Evolutionary conservation across 2,797 vertebrate species (phyloP).

Genomic region (Danio albolineatus): DNA sequence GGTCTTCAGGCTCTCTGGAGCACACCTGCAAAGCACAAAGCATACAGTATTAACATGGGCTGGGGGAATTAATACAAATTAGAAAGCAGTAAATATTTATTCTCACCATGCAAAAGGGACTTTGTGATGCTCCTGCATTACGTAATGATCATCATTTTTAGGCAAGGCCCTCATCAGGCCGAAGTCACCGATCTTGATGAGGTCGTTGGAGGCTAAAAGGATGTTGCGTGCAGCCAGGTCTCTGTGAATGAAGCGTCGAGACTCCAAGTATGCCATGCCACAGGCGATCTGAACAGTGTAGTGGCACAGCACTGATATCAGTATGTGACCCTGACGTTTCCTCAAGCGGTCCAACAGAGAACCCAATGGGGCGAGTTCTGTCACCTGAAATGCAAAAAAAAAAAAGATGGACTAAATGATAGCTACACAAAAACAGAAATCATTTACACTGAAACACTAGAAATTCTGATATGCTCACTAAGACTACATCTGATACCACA

Average conservation of each 20-base stretch:
- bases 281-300: conserved; percentile 94
- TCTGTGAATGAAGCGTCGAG: conserved; percentile 94
- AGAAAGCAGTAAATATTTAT: not conserved
- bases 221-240: conserved; percentile 97
- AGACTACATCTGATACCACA: too few species aligned
- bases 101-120: conserved; percentile 96
- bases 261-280: conserved; percentile 97
- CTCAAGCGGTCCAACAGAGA: conserved; percentile 93
- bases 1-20: conserved; percentile 95
- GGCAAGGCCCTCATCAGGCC: conserved; percentile 96
- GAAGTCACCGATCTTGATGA: conserved; percentile 96
- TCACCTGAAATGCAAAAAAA: conserved; percentile 80
- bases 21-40: conserved; percentile 83
- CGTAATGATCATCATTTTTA: conserved; percentile 93
- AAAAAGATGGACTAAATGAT: not conserved
- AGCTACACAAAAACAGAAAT: not conserved
- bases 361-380: conserved; percentile 93
- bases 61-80: too few species aligned
- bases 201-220: conserved; percentile 90
- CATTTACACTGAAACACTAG: not conserved
- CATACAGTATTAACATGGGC: not conserved
- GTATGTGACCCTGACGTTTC: conserved; percentile 95
- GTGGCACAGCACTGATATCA: conserved; percentile 92
- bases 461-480: too few species aligned
- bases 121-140: conserved; percentile 98